Evolutionary conservation across 2,888 invertebrate genomes (phyloP).

Genomic region (Diloba caeruleocephala): DNA sequence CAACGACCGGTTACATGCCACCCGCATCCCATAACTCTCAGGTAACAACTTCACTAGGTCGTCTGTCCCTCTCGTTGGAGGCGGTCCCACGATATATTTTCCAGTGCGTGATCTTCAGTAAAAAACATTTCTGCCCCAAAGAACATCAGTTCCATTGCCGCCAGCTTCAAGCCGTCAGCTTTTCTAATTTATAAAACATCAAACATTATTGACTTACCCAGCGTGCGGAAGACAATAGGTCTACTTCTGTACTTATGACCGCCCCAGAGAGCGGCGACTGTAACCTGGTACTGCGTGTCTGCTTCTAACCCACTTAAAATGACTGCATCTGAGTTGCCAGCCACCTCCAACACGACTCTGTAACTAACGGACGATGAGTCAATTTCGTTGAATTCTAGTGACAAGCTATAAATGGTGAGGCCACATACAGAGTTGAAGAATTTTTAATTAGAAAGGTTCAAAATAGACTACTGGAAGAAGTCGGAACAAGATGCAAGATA

Average conservation of each 20-base stretch:
- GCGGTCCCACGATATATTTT: too few species aligned
- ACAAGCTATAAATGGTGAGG: slow-evolving; percentile 65
- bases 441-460: slow-evolving; percentile 48
- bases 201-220: slow-evolving; percentile 88
- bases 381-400: slow-evolving; percentile 84
- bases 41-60: too few species aligned
- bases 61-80: too few species aligned
- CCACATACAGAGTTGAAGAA: slow-evolving; percentile 59
- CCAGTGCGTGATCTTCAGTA: too few species aligned
- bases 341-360: slow-evolving; percentile 97
- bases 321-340: slow-evolving; percentile 96
- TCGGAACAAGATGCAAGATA: neutral
- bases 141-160: too few species aligned
- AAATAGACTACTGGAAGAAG: neutral
- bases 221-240: slow-evolving; percentile 96
- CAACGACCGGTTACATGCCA: too few species aligned
- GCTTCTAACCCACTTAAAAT: slow-evolving; percentile 94
- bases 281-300: slow-evolving; percentile 96
- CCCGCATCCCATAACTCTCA: too few species aligned
- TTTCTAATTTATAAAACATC: too few species aligned
- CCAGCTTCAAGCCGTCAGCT: too few species aligned
- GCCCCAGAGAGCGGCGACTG: slow-evolving; percentile 95
- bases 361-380: slow-evolving; percentile 94
- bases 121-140: too few species aligned
- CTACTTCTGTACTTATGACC: slow-evolving; percentile 95